phyloP scores from a whole-genome alignment of 2,797 vertebrate species.

The Falco rusticolus region DNA sequence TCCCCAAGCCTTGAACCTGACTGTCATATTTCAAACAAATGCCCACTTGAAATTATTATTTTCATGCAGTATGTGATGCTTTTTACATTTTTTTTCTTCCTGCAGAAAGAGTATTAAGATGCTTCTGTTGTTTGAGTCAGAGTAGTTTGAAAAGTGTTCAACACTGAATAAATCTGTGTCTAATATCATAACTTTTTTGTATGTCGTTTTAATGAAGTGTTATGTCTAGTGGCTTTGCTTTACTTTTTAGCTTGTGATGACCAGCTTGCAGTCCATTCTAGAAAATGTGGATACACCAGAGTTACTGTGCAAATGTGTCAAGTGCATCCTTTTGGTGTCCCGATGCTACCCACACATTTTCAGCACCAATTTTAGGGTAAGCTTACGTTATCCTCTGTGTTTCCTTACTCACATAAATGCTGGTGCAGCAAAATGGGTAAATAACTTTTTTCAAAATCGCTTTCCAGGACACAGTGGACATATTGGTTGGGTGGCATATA shows the following conservation, averaged over 20 bases:
- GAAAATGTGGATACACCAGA: slow-evolving; percentile 98
- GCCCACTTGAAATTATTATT: not conserved
- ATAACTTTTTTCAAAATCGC: slow-evolving; percentile 1
- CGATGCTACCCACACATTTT: slow-evolving; percentile 97
- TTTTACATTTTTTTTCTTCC: not conserved
- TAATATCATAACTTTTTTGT: not conserved
- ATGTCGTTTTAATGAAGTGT: not conserved
- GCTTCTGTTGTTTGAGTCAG: not conserved
- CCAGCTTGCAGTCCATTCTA: slow-evolving; percentile 94
- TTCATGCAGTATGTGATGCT: not conserved
- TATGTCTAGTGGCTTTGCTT: not conserved
- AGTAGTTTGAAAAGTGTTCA: not conserved
- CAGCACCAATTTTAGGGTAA: slow-evolving; percentile 98
- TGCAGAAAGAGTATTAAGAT: not conserved
- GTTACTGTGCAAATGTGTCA: slow-evolving; percentile 96
- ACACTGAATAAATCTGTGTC: not conserved
- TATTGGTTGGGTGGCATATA: slow-evolving; percentile 98
- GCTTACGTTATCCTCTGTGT: slow-evolving; percentile 1
- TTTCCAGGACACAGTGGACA: slow-evolving; percentile 97
- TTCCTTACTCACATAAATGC: not conserved
- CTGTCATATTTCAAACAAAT: not conserved
- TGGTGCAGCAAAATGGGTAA: not conserved
- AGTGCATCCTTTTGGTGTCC: slow-evolving; percentile 95
- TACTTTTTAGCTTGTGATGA: slow-evolving; percentile 92
- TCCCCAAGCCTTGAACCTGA: not conserved